Evolutionary conservation across 2,113 vertebrate genomes (phyloP).

Genomic region (Vanacampus margaritifer): DNA sequence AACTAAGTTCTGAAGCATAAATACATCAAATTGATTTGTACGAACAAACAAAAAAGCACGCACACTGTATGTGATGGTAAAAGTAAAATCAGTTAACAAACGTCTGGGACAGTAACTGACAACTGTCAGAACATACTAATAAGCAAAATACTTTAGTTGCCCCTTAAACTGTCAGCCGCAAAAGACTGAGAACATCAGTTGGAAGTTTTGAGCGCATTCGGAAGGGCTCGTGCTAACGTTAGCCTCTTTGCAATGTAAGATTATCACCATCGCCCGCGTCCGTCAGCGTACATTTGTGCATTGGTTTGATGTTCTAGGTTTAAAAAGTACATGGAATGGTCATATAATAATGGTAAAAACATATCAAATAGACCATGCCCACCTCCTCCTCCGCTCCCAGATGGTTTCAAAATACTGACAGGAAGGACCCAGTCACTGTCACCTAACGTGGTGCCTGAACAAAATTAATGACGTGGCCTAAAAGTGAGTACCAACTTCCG

Average conservation of each 20-base stretch:
- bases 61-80: too few relatives aligned
- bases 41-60: not conserved
- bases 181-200: not conserved
- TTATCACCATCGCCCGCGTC: not conserved
- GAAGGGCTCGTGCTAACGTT: constrained; percentile 41
- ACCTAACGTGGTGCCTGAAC: constrained; percentile 45
- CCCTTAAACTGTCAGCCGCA: not conserved
- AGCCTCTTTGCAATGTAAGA: constrained; percentile 39
- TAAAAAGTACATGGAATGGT: not conserved
- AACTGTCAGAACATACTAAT: not conserved
- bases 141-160: not conserved
- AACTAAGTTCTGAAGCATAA: not conserved
- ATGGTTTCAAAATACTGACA: constrained; percentile 65
- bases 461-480: constrained; percentile 20
- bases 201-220: not conserved
- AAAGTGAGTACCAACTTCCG: not conserved
- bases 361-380: constrained; percentile 16
- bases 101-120: not conserved
- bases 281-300: not conserved
- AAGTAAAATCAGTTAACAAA: not conserved
- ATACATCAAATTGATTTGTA: too few relatives aligned
- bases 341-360: not conserved
- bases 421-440: constrained; percentile 44
- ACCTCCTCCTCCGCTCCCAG: constrained; percentile 57
- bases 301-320: too few relatives aligned